phyloP scores from a whole-genome alignment of 2,888 invertebrate genomes.

The Pseudococcus viburni region DNA sequence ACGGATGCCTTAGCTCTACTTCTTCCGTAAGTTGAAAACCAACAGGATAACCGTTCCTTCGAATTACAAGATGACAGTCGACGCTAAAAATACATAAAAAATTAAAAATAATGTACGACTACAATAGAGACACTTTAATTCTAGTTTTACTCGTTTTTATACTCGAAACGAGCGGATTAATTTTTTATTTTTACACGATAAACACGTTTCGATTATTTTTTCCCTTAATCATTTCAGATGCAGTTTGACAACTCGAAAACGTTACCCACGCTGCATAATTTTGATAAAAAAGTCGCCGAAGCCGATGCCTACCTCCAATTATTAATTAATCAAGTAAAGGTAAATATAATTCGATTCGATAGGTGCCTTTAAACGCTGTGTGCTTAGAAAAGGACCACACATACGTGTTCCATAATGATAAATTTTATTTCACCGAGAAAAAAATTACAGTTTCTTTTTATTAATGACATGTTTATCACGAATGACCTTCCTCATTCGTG shows the following conservation, averaged over 20 bases:
- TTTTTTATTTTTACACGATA: background rate
- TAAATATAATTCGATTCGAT: constrained; percentile 71
- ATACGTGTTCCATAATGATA: background rate
- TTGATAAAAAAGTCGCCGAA: constrained; percentile 90
- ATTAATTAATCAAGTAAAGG: constrained; percentile 92
- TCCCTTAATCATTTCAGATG: constrained; percentile 72
- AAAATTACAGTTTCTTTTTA: background rate
- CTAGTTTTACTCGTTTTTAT: background rate
- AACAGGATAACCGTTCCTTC: background rate
- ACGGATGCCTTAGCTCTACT: constrained; percentile 69
- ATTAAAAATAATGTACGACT: too few relatives aligned
- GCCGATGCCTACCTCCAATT: constrained; percentile 97
- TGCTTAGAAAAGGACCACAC: constrained; percentile 3
- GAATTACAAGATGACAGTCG: background rate
- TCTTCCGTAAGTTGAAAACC: constrained; percentile 52
- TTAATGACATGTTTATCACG: constrained; percentile 8
- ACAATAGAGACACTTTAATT: too few relatives aligned
- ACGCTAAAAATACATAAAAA: too few relatives aligned
- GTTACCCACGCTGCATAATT: constrained; percentile 73
- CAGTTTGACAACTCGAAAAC: constrained; percentile 76
- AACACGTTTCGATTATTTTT: constrained; percentile 62
- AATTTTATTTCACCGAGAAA: background rate
- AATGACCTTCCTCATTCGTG: constrained; percentile 17
- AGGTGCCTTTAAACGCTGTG: background rate
- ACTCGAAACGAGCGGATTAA: background rate